Conservation (phyloP, 2,797 vertebrate species). For the Gastrophryne carolinensis region DNA sequence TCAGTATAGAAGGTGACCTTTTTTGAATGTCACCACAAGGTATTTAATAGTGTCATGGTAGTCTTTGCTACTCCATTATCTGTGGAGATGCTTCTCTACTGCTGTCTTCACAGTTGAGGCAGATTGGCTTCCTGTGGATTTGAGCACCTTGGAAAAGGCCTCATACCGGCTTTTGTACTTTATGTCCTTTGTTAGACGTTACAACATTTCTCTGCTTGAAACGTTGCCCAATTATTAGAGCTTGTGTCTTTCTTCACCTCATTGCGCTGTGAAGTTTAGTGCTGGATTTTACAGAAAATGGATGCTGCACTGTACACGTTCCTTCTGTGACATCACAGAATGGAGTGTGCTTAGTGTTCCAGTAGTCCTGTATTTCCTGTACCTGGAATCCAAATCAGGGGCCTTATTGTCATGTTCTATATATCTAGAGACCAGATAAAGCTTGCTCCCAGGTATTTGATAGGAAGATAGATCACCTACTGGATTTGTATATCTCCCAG, state of each 20-base stretch:
- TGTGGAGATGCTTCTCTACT: neutral
- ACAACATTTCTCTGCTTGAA: neutral
- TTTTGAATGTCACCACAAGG: neutral
- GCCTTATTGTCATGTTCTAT: no score
- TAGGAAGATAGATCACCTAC: no score
- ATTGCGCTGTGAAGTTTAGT: neutral
- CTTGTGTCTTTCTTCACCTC: neutral
- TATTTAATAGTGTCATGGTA: neutral
- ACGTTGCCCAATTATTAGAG: no score
- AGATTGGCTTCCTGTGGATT: conserved; percentile 6
- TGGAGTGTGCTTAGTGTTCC: neutral
- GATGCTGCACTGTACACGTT: neutral
- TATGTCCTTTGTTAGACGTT: conserved; percentile 1
- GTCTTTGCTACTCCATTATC: neutral
- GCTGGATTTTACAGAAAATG: neutral
- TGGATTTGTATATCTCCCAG: no score
- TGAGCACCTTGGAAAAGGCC: neutral
- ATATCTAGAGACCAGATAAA: no score
- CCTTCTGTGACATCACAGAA: neutral
- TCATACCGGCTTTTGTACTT: conserved; percentile 17
- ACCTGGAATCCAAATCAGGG: neutral
- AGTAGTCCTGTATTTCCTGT: neutral
- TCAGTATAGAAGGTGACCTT: neutral
- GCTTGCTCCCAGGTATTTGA: no score
- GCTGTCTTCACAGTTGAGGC: neutral